These are phyloP conservation scores for Aspidiotus rigidus DNA, from an alignment of 2,888 invertebrate genomes.

Conservation along the genomic window DNA sequence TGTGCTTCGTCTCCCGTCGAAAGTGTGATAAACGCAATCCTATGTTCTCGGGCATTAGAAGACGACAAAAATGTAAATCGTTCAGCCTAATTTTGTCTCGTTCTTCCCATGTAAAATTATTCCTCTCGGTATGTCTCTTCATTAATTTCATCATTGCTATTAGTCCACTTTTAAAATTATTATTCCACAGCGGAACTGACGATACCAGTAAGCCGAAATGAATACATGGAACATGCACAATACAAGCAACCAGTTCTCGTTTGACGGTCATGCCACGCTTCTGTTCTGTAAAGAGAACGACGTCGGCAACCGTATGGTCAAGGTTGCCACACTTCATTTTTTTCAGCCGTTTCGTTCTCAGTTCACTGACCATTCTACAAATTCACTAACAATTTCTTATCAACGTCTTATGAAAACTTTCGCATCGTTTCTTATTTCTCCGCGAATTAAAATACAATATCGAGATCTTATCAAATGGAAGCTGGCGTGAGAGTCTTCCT, in stretches of 20 bases:
- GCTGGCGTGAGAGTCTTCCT: no score
- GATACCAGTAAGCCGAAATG: slow-evolving; percentile 16
- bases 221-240: no score
- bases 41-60: no score
- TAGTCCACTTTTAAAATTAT: slow-evolving; percentile 12
- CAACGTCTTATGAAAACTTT: no score
- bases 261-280: slow-evolving; percentile 31
- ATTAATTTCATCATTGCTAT: slow-evolving; percentile 24
- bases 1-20: no score
- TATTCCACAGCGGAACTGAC: slow-evolving; percentile 24
- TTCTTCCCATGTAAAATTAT: no score
- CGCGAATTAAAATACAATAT: no score
- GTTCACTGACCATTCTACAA: slow-evolving; percentile 32
- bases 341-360: slow-evolving; percentile 9
- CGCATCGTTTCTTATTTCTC: no score
- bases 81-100: no score
- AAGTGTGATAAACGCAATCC: no score
- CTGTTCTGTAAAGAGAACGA: slow-evolving; percentile 7
- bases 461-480: no score
- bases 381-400: slow-evolving; percentile 14
- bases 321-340: slow-evolving; percentile 32
- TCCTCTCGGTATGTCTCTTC: slow-evolving; percentile 11
- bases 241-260: slow-evolving; percentile 25
- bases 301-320: slow-evolving; percentile 27
- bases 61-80: no score